phyloP scores from a whole-genome alignment of 2,113 vertebrate genomes.

The Silurus glanis region DNA sequence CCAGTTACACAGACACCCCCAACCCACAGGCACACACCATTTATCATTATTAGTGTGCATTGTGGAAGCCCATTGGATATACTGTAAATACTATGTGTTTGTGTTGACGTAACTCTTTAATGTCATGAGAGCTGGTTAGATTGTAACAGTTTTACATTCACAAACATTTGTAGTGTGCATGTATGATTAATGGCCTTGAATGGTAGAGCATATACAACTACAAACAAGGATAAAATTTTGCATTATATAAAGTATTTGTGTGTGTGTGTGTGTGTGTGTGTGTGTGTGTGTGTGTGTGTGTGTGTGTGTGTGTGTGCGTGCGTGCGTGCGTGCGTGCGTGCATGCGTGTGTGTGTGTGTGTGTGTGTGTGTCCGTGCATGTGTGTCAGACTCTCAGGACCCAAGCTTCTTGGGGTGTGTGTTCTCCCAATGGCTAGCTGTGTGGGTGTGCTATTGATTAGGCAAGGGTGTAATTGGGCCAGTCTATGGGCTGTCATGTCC shows the following conservation, averaged over 20 bases:
- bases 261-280: conserved; percentile 34
- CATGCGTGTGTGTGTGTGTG: conserved; percentile 31
- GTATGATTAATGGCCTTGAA: conserved; percentile 36
- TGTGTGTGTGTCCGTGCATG: conserved; percentile 32
- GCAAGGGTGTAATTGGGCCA: conserved; percentile 72
- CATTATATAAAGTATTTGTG: conserved; percentile 27
- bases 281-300: conserved; percentile 32
- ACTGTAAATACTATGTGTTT: conserved; percentile 30
- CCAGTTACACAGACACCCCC: conserved; percentile 49
- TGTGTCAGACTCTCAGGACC: not conserved
- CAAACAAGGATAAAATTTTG: conserved; percentile 43
- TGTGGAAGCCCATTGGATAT: conserved; percentile 3
- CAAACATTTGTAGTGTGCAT: conserved; percentile 11
- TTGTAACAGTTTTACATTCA: conserved; percentile 27
- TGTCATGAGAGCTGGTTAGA: conserved; percentile 14
- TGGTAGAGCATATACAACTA: conserved; percentile 1
- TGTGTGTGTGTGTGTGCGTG: conserved; percentile 39
- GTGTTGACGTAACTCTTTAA: conserved; percentile 26
- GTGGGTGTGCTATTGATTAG: conserved; percentile 74
- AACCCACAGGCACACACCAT: conserved; percentile 25
- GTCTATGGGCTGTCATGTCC: conserved; percentile 76
- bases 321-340: conserved; percentile 32
- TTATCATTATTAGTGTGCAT: conserved; percentile 29
- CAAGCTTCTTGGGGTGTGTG: conserved; percentile 50
- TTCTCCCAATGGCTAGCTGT: conserved; percentile 67